Evolutionary conservation across 2,888 invertebrate species (phyloP).

Genomic region (Ichneumon xanthorius): DNA sequence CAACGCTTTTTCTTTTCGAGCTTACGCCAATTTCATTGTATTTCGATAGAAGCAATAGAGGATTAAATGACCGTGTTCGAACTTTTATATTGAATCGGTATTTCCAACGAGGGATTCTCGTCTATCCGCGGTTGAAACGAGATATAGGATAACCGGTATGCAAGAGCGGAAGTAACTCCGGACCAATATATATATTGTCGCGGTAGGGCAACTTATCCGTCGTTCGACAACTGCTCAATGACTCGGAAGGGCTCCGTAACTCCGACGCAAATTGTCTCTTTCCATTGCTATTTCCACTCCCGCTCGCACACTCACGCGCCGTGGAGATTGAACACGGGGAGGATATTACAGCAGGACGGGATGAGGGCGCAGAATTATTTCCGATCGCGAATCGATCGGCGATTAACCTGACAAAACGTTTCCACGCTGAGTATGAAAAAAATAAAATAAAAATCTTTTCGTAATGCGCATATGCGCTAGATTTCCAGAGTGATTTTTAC

Average conservation of each 20-base stretch:
- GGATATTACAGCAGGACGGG: slow-evolving; percentile 43
- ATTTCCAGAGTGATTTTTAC: neutral
- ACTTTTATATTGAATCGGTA: neutral
- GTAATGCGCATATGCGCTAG: neutral
- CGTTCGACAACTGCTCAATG: neutral
- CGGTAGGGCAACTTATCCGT: neutral
- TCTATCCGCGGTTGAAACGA: neutral
- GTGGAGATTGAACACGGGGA: slow-evolving; percentile 6
- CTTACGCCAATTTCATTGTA: neutral
- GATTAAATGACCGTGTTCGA: neutral
- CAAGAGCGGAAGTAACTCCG: slow-evolving; percentile 1
- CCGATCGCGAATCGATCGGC: slow-evolving; percentile 51
- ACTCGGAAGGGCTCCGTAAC: neutral
- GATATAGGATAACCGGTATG: neutral
- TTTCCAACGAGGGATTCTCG: neutral
- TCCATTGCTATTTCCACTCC: neutral
- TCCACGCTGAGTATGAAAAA: neutral
- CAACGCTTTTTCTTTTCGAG: neutral
- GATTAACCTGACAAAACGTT: slow-evolving; percentile 5
- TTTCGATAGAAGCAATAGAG: neutral
- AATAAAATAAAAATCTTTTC: neutral
- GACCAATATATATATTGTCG: neutral
- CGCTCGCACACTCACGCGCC: neutral
- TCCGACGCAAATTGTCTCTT: slow-evolving; percentile 10
- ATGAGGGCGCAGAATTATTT: slow-evolving; percentile 45